phyloP scores from a whole-genome alignment of 2,797 vertebrate genomes.

The Lithobates sylvaticus region DNA sequence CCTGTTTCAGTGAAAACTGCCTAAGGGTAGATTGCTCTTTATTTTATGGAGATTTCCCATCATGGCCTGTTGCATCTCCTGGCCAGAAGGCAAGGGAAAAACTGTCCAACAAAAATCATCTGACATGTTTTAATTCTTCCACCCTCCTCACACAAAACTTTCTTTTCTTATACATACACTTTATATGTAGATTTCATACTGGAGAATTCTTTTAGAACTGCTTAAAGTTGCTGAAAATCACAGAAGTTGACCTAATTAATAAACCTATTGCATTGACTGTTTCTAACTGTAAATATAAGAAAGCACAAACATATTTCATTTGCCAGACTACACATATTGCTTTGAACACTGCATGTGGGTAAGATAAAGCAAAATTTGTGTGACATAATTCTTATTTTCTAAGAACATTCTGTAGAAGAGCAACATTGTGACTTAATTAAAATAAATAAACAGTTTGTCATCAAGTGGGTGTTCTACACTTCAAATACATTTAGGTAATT shows the following conservation, averaged over 20 bases:
- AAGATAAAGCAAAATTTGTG: slow-evolving; percentile 26
- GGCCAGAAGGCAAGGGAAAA: neutral
- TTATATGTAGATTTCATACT: neutral
- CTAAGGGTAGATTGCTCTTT: no score
- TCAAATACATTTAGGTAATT: neutral
- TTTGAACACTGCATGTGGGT: slow-evolving; percentile 48
- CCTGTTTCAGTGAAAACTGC: no score
- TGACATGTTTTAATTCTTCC: neutral
- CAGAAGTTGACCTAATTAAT: slow-evolving; percentile 1
- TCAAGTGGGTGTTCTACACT: slow-evolving; percentile 7
- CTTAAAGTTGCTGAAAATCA: neutral
- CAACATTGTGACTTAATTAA: slow-evolving; percentile 37
- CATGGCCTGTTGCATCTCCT: neutral
- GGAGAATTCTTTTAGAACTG: no score
- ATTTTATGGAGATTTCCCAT: no score
- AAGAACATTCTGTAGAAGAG: slow-evolving; percentile 24
- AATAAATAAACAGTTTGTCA: slow-evolving; percentile 10
- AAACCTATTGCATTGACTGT: slow-evolving; percentile 11
- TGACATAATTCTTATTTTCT: slow-evolving; percentile 20
- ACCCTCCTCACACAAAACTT: neutral
- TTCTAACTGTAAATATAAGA: slow-evolving; percentile 25
- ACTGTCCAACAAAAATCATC: neutral
- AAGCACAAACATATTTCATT: slow-evolving; percentile 33
- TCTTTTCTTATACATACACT: neutral
- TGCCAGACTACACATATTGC: slow-evolving; percentile 26